Evolutionary conservation across 2,797 vertebrate species (phyloP), one percentile per base, ranked within the genome.

Genomic region (Sebastes minor): DNA sequence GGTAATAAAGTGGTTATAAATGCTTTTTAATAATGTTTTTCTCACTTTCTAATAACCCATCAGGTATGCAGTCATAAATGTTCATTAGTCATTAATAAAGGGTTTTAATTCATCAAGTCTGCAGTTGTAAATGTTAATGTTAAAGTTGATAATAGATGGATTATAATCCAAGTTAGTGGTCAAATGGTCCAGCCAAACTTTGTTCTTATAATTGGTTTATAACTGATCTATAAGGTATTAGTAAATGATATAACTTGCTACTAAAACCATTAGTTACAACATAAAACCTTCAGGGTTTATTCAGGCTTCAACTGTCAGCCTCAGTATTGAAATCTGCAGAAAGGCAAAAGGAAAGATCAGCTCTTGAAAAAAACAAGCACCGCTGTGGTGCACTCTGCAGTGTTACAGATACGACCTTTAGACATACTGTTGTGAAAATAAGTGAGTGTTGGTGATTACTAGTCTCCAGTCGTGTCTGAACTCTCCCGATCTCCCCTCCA

Each of bases 391-490:
- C 23, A 3, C 71, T 49, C 53, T 57, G 52, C 72, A 30, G 57
- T 20, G 23, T 55, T 10, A 63, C 74, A 74, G 73, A 66, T 32
- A 46, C 10, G 8, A 18, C 80, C 61, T 60, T 76, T 32, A 32
- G 46, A 79, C 66, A 8, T 1, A 55, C 56, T 75, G 79, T 56
- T 69, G 75, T 76, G 69, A 69, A 59, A 81, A 74, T 61, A 68
- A 76, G 76, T 13, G 60, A 76, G 76, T 13, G 60, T 22, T 8
- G 23, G 65, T 80, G 71, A 73, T 71, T 62, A 49, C n/a, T 22
- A n/a, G 35, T 69, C 70, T 86, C 83, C 79, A 70, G 80, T 16
- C 0, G 74, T 5, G 69, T 60, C 75, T 75, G 28, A 79, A 78
- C 73, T 82, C 56, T 52, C 60, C 57, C 20, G 12, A 55, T 77